Base-by-base conservation (phyloP, 2,888 invertebrate genomes). In the Catocala sponsa region DNA sequence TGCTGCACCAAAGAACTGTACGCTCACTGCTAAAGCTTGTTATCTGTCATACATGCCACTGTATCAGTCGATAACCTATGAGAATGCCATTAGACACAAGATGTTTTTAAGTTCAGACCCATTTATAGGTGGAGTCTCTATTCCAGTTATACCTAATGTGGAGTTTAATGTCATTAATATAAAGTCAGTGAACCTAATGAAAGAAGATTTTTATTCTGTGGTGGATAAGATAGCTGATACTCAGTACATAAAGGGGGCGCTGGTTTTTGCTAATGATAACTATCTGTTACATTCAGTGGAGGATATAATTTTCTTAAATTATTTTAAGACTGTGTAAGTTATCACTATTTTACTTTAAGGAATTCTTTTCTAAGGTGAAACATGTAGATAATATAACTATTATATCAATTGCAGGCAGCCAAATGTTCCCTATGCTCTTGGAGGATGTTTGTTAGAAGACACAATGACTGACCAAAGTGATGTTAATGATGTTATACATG, bases 381-480 rank as follows among this genome's bases (percentile, higher is more conserved):
- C n/a, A 6, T 41, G 4, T 41, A 15, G 38, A 12, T 12, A n/a
- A 41, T 10, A 46, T 25, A 15, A 33, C 12, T 38, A 13, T 51
- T 50, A 35, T n/a, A 41, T 11, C 38, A 49, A 25, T 91, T 92
- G 50, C 81, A 94, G 94, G 2, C 94, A 95, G 78, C 89, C 90
- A 35, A 83, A 91, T 60, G 77, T 83, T 15, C 93, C 94, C 1
- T 94, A 89, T 77, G 94, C 94, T 5, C 78, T 94, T 46, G 95
- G 92, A 13, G 95, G 95, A 7, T 94, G 94, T 74, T 86, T 92
- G 12, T 87, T 94, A 11, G 92, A 94, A 64, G 94, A 91, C 63
- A 88, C 89, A 43, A 80, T 89, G 42, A 80, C 76, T 55, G 81
- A 86, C 41, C 68, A 78, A 25, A 78, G 65, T 65, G 87, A 93